Base-by-base conservation (phyloP, 2,888 invertebrate species). In the Oligia strigilis region DNA sequence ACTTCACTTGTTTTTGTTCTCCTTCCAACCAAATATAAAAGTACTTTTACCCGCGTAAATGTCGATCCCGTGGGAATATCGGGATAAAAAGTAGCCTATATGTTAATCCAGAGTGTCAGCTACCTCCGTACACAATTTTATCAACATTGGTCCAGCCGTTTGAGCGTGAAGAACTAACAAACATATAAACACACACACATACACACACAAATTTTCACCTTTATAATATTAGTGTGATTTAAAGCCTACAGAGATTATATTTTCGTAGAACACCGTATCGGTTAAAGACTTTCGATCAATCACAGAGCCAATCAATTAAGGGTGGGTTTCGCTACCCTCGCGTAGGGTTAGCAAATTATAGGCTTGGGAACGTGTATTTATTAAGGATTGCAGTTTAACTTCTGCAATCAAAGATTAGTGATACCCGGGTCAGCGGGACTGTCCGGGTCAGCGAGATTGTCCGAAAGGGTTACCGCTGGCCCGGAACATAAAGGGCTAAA, bases 241-340 rank as follows among this genome's bases (percentile, higher is more conserved):
- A 66, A 23, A 82, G 62, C 55, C 55, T 23, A 66, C n/a, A 40
- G 29, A 11, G 46, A 11, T n/a, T 75, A 66, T 46, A 71, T 64
- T 74, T 79, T 62, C 77, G 62, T 78, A 52, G 62, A 76, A 76
- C 40, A 77, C 65, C 77, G 72, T 80, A 80, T 69, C 80, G 67
- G 77, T 79, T 79, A 79, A 80, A 82, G 60, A 58, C 60, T 67
- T 84, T 58, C 89, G 80, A 87, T 87, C 87, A 89, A 87, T 87
- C 89, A 84, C 85, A 29, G 77, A 70, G 65, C 60, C 77, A 89
- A 87, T 87, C 87, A 87, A 89, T 87, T 87, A 87, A 77, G 89
- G 87, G 89, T 52, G 69, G 77, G 43, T 72, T 46, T 29, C 70
- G 60, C 87, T 66, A 82, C 80, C 89, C 82, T 80, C 66, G 17